Evolutionary conservation across 37 sponge, comb jelly and placozoan genomes (phyloP), one percentile per base, ranked within the genome.

Genomic region (Agelas oroides): DNA sequence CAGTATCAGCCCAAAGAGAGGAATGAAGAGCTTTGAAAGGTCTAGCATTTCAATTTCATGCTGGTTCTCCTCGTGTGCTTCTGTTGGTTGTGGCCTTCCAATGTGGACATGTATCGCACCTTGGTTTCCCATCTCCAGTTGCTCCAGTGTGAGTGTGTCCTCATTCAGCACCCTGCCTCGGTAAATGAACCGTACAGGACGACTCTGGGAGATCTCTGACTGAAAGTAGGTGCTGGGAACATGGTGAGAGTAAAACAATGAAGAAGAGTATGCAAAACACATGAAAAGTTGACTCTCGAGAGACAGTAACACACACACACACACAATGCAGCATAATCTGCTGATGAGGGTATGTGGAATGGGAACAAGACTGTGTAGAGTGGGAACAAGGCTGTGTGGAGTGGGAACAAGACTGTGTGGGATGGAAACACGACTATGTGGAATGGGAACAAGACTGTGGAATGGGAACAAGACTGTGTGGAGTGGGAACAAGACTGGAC

Each of bases 1-100:
- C n/a, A 91, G 65, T 14, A 91, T 86, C n/a, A 91, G 1, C 30
- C 91, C 87, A 54, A 91, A 76, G 34, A 91, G 60, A 21, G 91
- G 91, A 2, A 91, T 6, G 37, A 91, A 91, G 37, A 86, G 60
- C 15, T 36, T 40, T 25, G 91, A 91, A 2, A 91, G 24, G 53
- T 91, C 91, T 2, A 86, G 59, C n/a, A 69, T 20, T 19, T 81
- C 76, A 0, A 63, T 40, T 13, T 33, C 56, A 14, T 81, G 61
- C 24, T 77, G 73, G 35, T 21, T 20, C 53, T 33, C 41, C 52
- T 1, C 25, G 21, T 46, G 35, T 18, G 33, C 60, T 25, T 23
- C 57, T 1, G 36, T 28, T 65, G 71, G 64, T 28, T 71, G 73
- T 27, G 79, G 85, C 28, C 75, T 77, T 15, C 82, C 76, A 0